A percentile compares a stretch with the other conserved stretches of the same genome.
These are phyloP conservation scores for Hippasteria phrygiana DNA, from an alignment of 53 echinoderm and acorn worm genomes.

Conservation along the genomic window DNA sequence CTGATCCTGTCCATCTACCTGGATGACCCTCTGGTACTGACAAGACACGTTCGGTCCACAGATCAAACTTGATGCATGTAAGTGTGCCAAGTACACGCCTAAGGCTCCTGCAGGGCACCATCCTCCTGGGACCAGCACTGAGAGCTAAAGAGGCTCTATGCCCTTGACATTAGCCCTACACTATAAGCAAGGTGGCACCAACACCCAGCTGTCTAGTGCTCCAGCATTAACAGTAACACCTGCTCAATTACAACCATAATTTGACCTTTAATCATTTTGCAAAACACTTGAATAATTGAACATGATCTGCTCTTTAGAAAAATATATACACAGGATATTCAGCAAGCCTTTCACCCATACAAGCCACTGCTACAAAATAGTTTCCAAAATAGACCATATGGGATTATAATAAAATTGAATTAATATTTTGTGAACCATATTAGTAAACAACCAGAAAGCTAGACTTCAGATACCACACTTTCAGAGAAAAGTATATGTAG, in stretches of 20 bases:
- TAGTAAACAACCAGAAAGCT: no score
- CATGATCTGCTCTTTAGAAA: no score
- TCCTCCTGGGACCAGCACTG: not conserved
- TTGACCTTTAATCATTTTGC: slow-evolving; percentile 11
- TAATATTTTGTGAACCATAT: no score
- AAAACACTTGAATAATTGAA: slow-evolving; percentile 18
- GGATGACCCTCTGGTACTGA: not conserved
- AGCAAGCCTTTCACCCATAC: no score
- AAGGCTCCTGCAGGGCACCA: not conserved
- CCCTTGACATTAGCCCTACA: slow-evolving; percentile 41
- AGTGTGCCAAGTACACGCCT: slow-evolving; percentile 60
- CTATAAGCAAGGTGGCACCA: not conserved
- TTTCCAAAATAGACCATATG: no score
- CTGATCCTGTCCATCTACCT: slow-evolving; percentile 9
- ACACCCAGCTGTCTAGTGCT: not conserved
- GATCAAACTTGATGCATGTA: slow-evolving; percentile 32
- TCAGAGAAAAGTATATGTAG: no score
- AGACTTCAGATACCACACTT: no score
- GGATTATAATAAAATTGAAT: no score
- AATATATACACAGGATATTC: not conserved
- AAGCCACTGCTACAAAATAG: no score
- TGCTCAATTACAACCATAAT: slow-evolving; percentile 33
- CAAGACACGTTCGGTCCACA: slow-evolving; percentile 27
- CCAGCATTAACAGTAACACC: slow-evolving; percentile 54
- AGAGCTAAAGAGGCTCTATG: slow-evolving; percentile 38